Evolutionary conservation across 1,140 invertebrate genomes (phyloP).

Genomic region (Frieseomelitta varia): DNA sequence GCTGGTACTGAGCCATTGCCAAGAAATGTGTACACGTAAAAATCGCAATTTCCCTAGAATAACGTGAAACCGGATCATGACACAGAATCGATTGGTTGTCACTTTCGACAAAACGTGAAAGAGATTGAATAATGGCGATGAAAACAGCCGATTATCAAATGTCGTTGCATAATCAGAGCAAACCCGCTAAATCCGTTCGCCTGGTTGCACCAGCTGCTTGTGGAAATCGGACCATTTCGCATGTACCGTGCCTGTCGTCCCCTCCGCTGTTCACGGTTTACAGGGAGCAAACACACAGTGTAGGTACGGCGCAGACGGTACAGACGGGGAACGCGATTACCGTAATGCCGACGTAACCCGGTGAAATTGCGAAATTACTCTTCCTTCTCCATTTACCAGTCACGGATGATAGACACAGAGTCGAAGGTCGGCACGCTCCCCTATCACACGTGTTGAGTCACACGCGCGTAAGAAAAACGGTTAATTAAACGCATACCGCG

Average conservation of each 20-base stretch:
- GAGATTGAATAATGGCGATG: neutral
- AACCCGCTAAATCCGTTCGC: conserved; percentile 15
- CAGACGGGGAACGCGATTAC: neutral
- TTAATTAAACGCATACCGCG: too few relatives aligned
- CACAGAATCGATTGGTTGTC: too few relatives aligned
- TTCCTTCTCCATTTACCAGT: neutral
- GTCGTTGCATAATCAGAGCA: conserved; percentile 18
- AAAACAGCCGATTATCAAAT: conserved; percentile 24
- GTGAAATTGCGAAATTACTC: conserved; percentile 34
- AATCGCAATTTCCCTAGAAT: too few relatives aligned
- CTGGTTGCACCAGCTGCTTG: conserved; percentile 10
- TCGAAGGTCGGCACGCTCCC: neutral
- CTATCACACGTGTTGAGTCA: neutral
- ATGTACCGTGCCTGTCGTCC: neutral
- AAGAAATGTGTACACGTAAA: too few relatives aligned
- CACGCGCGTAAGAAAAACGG: too few relatives aligned
- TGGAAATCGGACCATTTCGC: conserved; percentile 30
- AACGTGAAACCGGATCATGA: too few relatives aligned
- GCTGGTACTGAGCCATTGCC: too few relatives aligned
- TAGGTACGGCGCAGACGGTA: neutral
- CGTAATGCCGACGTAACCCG: conserved; percentile 9
- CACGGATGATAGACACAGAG: neutral
- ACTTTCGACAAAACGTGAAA: neutral
- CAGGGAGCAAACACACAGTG: neutral
- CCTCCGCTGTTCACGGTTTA: neutral